A percentile compares a stretch with the other conserved stretches of the same genome.
Conservation (phyloP, 2,797 vertebrate species). For the Sternotherus odoratus region DNA sequence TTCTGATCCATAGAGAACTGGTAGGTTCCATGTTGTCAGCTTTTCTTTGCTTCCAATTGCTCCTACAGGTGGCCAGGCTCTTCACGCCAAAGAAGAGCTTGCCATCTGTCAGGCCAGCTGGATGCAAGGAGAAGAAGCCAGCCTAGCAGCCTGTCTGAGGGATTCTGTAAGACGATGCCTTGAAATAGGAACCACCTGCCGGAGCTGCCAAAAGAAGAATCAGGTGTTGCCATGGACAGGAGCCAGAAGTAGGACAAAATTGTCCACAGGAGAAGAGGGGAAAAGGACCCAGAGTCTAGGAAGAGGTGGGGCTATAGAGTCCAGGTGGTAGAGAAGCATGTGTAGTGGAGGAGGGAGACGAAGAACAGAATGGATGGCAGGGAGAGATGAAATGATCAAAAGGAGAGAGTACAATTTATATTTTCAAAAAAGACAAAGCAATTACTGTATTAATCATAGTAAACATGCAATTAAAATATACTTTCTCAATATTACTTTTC, state of each 20-base stretch:
- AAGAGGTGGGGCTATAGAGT: not conserved
- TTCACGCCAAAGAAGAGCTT: not conserved
- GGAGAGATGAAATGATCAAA: not conserved
- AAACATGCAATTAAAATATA: not conserved
- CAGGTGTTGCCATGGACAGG: not conserved
- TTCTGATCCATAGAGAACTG: not conserved
- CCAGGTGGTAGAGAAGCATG: not conserved
- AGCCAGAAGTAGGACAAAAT: slow-evolving; percentile 5
- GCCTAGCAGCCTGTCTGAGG: not conserved
- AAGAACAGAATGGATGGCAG: not conserved
- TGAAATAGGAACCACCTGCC: slow-evolving; percentile 8
- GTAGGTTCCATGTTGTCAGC: not conserved
- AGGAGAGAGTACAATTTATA: not conserved
- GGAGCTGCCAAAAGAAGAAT: not conserved
- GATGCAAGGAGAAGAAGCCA: not conserved
- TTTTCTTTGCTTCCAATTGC: not conserved
- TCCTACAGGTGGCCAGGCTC: not conserved
- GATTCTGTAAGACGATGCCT: not conserved
- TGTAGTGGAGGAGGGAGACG: not conserved
- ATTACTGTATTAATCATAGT: not conserved
- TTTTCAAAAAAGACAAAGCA: not conserved
- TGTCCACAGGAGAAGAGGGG: not conserved
- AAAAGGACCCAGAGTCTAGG: not conserved
- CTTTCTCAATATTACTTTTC: not conserved
- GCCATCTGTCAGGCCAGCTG: not conserved